Percentiles rank a stretch among this genome's conserved stretches.
These are phyloP conservation scores for Gryon sp. DNA, from an alignment of 1,140 invertebrate species.

Conservation along the genomic window DNA sequence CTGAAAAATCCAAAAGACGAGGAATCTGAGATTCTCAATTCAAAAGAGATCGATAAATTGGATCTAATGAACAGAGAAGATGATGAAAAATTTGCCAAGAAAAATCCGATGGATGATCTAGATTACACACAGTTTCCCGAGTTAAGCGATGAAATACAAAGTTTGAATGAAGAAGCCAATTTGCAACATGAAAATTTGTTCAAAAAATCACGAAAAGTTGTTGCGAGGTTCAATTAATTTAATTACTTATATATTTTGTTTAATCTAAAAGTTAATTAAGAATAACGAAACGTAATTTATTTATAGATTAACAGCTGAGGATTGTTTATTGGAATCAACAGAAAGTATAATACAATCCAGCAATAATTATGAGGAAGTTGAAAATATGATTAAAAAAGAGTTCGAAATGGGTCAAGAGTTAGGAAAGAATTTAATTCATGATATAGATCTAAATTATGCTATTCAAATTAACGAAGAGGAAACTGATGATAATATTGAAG, in stretches of 20 bases:
- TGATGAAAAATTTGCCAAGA: constrained; percentile 11
- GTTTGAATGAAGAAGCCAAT: constrained; percentile 6
- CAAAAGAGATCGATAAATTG: constrained; percentile 27
- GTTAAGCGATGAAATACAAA: constrained; percentile 7
- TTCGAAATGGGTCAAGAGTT: constrained; percentile 31
- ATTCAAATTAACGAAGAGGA: no score
- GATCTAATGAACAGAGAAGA: constrained; percentile 8
- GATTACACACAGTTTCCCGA: constrained; percentile 10
- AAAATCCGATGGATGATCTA: constrained; percentile 5
- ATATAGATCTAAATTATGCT: no score
- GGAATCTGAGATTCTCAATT: background rate
- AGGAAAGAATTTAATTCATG: background rate
- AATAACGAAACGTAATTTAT: background rate
- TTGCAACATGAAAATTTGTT: constrained; percentile 38
- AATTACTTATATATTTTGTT: no score
- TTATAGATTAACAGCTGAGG: constrained; percentile 22
- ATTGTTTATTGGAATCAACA: constrained; percentile 5
- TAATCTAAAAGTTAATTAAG: no score
- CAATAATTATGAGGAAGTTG: constrained; percentile 4
- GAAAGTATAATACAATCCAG: background rate
- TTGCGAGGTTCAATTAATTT: constrained; percentile 38
- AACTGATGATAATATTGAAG: no score
- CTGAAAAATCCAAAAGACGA: constrained; percentile 24
- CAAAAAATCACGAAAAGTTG: constrained; percentile 49
- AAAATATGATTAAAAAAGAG: constrained; percentile 33